Evolutionary conservation across 2,113 vertebrate genomes (phyloP), one percentile per base, ranked within the genome.

Genomic region (Talpa occidentalis): DNA sequence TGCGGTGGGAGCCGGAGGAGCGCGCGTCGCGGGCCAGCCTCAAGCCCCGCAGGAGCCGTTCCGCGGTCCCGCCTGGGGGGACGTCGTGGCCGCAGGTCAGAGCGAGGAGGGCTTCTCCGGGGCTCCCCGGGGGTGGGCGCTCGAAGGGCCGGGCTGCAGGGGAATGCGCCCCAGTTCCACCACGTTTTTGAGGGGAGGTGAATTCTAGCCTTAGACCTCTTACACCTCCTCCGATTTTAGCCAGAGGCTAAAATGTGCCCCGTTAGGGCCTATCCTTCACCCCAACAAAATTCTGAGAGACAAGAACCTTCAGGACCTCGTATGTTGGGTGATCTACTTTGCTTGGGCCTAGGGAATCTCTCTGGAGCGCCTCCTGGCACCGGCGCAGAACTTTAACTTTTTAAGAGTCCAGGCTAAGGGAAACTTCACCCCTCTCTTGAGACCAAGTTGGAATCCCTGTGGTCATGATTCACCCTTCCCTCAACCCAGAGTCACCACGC

Each of bases 31-130:
- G 74, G 82, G 42, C 17, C 28, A 7, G 26, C 40, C 6, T 14
- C 16, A 4, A 88, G 89, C 40, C 44, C 3, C 42, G 26, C 69
- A 1, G 1, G 64, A 93, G 66, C 19, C 77, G 14, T 10, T 42
- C 64, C 21, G 40, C 56, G 6, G 35, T 30, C 28, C 3, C 16
- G 22, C 37, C 52, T 49, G 35, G 1, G 47, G 74, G 64, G 21
- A 86, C 79, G 19, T 72, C 59, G 52, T n/a, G 10, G 72, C 72
- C 59, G 17, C 93, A 97, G 96, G 96, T 97, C 92, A 97, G 96
- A 95, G 21, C 21, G 8, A 1, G 15, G 52, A 70, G 76, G 56
- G 89, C 69, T 72, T 88, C 47, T 62, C 32, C 0, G 22, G 37
- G 22, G 69, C 5, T 35, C 70, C n/a, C 3, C 28, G 4, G 37